These are phyloP conservation scores for Phlogophora meticulosa DNA, from an alignment of 2,888 invertebrate genomes.

Conservation along the genomic window DNA sequence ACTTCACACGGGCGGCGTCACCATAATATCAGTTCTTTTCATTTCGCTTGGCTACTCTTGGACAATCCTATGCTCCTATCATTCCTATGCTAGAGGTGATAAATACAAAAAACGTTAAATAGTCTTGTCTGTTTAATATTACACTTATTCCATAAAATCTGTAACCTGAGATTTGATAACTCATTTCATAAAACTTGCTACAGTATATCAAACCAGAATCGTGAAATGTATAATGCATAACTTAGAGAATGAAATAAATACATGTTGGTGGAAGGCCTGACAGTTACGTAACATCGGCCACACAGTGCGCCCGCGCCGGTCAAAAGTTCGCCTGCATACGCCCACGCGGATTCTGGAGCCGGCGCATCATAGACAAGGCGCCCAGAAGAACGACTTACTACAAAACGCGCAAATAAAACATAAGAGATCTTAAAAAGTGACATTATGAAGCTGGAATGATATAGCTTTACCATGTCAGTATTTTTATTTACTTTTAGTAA, in stretches of 20 bases:
- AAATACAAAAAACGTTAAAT: too few species aligned
- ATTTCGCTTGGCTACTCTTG: too few species aligned
- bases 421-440: background rate
- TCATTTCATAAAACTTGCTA: slow-evolving; percentile 30
- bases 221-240: slow-evolving; percentile 26
- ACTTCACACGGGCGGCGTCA: background rate
- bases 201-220: slow-evolving; percentile 29
- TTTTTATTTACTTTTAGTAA: too few species aligned
- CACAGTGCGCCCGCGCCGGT: slow-evolving; percentile 71
- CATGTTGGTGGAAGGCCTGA: slow-evolving; percentile 46
- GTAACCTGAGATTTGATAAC: slow-evolving; percentile 43
- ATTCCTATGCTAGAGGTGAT: too few species aligned
- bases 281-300: slow-evolving; percentile 68
- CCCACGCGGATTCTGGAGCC: slow-evolving; percentile 62
- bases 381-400: slow-evolving; percentile 24
- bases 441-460: too few species aligned
- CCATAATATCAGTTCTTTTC: too few species aligned
- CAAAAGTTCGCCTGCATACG: slow-evolving; percentile 71
- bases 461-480: too few species aligned
- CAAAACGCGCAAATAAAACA: background rate
- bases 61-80: too few species aligned
- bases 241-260: slow-evolving; percentile 54
- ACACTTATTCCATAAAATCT: slow-evolving; percentile 9
- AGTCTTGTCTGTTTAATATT: background rate
- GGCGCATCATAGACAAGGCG: background rate